phyloP scores from a whole-genome alignment of 2,113 vertebrate genomes.

The Pionites leucogaster region DNA sequence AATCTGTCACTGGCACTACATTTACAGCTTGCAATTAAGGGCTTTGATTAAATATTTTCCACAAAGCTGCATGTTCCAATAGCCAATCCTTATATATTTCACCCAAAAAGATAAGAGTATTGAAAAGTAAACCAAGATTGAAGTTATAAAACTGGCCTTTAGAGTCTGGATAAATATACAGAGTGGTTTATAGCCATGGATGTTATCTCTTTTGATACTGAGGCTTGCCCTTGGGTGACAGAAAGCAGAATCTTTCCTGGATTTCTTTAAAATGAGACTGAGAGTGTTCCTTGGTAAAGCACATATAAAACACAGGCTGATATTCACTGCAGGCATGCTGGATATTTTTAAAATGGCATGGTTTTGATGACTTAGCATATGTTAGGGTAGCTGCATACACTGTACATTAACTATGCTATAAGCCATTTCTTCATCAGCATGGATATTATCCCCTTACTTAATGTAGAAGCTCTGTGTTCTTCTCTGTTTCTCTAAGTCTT shows the following conservation, averaged over 20 bases:
- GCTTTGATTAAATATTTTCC: conserved; percentile 57
- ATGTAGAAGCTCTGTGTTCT: not conserved
- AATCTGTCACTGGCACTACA: conserved; percentile 29
- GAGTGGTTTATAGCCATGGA: not conserved
- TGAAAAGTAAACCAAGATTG: not conserved
- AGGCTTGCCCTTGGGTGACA: conserved; percentile 40
- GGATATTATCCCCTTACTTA: not conserved
- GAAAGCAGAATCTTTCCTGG: conserved; percentile 29
- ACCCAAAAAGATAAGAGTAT: not conserved
- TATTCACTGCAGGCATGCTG: not conserved
- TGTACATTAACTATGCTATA: not conserved
- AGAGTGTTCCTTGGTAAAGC: not conserved
- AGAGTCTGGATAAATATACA: not conserved
- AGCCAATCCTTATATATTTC: not conserved
- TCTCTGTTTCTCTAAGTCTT: not conserved
- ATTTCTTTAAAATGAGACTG: conserved; percentile 45
- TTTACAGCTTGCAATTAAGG: conserved; percentile 58
- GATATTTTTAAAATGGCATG: conserved; percentile 35
- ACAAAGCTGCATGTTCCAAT: not conserved
- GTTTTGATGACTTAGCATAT: conserved; percentile 46
- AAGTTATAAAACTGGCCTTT: conserved; percentile 15
- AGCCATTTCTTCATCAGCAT: not conserved
- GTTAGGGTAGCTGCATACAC: not conserved
- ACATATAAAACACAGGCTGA: not conserved
- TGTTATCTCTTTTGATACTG: conserved; percentile 33